Conservation (phyloP, 1,140 invertebrate genomes). For the Zaprionus taronus region DNA sequence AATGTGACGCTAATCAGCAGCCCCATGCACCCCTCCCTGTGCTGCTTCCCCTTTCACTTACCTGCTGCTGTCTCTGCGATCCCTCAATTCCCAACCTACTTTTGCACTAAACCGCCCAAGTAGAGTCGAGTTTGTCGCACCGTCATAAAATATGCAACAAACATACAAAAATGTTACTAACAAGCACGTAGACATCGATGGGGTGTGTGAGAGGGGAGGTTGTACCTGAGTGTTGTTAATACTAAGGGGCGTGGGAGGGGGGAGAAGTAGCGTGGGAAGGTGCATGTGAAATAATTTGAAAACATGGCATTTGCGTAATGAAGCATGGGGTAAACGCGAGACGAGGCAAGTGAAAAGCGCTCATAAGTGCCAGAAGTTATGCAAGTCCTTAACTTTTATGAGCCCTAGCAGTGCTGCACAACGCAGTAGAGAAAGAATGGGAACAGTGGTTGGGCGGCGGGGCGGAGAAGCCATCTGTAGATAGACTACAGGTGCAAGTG, state of each 20-base stretch:
- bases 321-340: conserved; percentile 68
- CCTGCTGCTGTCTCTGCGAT: neutral
- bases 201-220: neutral
- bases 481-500: conserved; percentile 70
- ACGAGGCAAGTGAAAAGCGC: conserved; percentile 72
- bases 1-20: conserved; percentile 66
- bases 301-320: conserved; percentile 82
- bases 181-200: conserved; percentile 42
- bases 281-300: conserved; percentile 72
- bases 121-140: conserved; percentile 34
- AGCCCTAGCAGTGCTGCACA: conserved; percentile 47
- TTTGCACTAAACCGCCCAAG: conserved; percentile 24
- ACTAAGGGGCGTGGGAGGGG: neutral
- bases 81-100: neutral
- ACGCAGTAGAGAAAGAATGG: neutral
- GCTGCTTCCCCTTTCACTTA: neutral
- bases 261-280: neutral
- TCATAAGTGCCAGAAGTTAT: conserved; percentile 82
- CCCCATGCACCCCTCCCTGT: neutral
- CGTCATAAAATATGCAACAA: conserved; percentile 71
- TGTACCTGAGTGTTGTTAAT: neutral
- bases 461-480: conserved; percentile 15
- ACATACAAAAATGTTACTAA: conserved; percentile 54
- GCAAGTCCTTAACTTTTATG: conserved; percentile 81
- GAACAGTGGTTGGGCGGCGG: neutral